Conservation (phyloP, 2,888 invertebrate genomes). For the Loripinus fragilis region DNA sequence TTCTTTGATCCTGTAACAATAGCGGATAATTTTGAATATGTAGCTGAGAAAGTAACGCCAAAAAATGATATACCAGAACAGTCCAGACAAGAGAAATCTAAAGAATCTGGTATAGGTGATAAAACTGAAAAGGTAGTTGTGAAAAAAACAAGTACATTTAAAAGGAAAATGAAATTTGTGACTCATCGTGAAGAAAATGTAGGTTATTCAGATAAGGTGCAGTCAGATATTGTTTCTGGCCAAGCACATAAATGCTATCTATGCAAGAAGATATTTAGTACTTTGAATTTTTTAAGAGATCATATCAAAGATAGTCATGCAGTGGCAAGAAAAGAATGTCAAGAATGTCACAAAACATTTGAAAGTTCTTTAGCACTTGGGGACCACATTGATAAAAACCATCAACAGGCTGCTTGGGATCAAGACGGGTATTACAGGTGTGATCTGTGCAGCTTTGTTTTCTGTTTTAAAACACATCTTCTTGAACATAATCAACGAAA, state of each 20-base stretch:
- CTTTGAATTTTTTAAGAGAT: not conserved
- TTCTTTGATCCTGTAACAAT: not conserved
- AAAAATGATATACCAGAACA: not conserved
- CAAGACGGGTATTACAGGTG: not conserved
- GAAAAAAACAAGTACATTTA: too few relatives aligned
- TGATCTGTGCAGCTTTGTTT: not conserved
- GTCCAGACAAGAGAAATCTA: too few relatives aligned
- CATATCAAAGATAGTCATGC: constrained; percentile 6
- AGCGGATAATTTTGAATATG: not conserved
- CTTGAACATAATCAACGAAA: constrained; percentile 3
- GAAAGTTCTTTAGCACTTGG: constrained; percentile 17
- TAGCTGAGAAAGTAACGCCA: not conserved
- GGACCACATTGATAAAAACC: constrained; percentile 25
- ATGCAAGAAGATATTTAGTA: not conserved
- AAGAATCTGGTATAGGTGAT: not conserved
- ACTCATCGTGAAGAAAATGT: too few relatives aligned
- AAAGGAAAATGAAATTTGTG: too few relatives aligned
- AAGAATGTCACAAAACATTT: constrained; percentile 35
- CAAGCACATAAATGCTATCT: not conserved
- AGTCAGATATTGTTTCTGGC: not conserved
- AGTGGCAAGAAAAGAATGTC: not conserved
- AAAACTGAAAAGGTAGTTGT: too few relatives aligned
- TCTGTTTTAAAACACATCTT: constrained; percentile 9
- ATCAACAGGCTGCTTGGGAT: not conserved
- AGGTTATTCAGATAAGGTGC: not conserved